A percentile compares a stretch with the other conserved stretches of the same genome.
These are phyloP conservation scores for Mimumesa dahlbomi DNA, from an alignment of 2,888 invertebrate species.

Conservation along the genomic window DNA sequence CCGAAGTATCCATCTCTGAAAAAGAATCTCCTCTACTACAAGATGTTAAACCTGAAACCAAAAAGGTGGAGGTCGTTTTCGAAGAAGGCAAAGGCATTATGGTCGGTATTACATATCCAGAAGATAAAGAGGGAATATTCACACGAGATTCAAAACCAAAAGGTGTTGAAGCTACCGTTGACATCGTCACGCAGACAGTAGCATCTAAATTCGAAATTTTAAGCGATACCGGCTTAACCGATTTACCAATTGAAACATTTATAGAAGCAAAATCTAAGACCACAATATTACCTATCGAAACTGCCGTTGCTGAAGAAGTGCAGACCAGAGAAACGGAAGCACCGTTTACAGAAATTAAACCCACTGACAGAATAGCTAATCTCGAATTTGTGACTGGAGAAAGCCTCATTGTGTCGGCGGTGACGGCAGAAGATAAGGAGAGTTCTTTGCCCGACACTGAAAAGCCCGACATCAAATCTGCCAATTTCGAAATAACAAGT, in stretches of 20 bases:
- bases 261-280: slow-evolving; percentile 65
- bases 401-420: slow-evolving; percentile 69
- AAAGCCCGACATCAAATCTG: slow-evolving; percentile 75
- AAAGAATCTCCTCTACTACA: slow-evolving; percentile 81
- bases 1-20: slow-evolving; percentile 81
- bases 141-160: slow-evolving; percentile 63
- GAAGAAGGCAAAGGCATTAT: slow-evolving; percentile 84
- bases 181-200: slow-evolving; percentile 70
- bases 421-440: slow-evolving; percentile 72
- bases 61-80: slow-evolving; percentile 81
- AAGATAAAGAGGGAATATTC: slow-evolving; percentile 75
- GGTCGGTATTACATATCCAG: slow-evolving; percentile 81
- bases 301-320: slow-evolving; percentile 72
- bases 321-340: slow-evolving; percentile 73
- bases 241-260: slow-evolving; percentile 56
- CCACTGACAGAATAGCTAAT: slow-evolving; percentile 82
- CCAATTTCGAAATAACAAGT: slow-evolving; percentile 77
- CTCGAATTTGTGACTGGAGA: slow-evolving; percentile 73
- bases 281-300: slow-evolving; percentile 70
- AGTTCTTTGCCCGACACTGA: slow-evolving; percentile 61
- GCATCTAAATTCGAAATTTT: slow-evolving; percentile 73
- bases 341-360: slow-evolving; percentile 79
- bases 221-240: slow-evolving; percentile 65
- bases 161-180: slow-evolving; percentile 67
- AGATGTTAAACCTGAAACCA: slow-evolving; percentile 81